Base-by-base conservation (phyloP, 2,797 vertebrate genomes). In the Cyclura pinguis region DNA sequence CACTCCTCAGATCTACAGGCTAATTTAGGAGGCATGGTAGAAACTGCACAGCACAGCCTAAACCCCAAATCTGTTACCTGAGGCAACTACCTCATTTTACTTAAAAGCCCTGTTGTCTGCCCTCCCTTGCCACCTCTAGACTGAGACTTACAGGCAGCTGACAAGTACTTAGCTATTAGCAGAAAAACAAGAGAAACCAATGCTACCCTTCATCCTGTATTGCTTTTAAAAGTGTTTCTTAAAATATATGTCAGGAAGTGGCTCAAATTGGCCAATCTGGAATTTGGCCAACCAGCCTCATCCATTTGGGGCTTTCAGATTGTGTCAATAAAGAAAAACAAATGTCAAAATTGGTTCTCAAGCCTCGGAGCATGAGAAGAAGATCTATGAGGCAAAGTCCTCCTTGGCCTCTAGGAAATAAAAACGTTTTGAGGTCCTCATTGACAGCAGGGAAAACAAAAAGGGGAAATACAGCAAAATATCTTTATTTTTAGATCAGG, bases 221-320 rank as follows among this genome's bases (percentile, higher is more conserved):
- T 20, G 22, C 59, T 62, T 62, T 62, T 22, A 59, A 84, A 69
- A 77, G 42, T n/a, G 29, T 62, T 90, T 77, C 69, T 77, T 67
- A 69, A 55, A 73, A 50, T 81, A 62, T 38, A 42, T 83, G 80
- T 55, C 80, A 69, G 72, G 73, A 57, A 87, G 67, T 27, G n/a
- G 59, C 57, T 81, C 32, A 47, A 87, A 87, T 29, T 20, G 27
- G 73, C 32, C 87, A 35, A 77, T 50, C 16, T 78, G 80, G 90
- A 80, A 59, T 87, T 57, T 77, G 59, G 72, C 85, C 85, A 87
- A 35, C 50, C 90, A 91, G 85, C 85, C 87, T 84, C 50, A 42
- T 50, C 69, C 80, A 87, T 67, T 55, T 84, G 80, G 80, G 32
- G 32, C 82, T 72, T 84, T 87, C 87, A 78, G 85, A 84, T 69